phyloP scores from a whole-genome alignment of 1,140 invertebrate species.

The Euura lappo region DNA sequence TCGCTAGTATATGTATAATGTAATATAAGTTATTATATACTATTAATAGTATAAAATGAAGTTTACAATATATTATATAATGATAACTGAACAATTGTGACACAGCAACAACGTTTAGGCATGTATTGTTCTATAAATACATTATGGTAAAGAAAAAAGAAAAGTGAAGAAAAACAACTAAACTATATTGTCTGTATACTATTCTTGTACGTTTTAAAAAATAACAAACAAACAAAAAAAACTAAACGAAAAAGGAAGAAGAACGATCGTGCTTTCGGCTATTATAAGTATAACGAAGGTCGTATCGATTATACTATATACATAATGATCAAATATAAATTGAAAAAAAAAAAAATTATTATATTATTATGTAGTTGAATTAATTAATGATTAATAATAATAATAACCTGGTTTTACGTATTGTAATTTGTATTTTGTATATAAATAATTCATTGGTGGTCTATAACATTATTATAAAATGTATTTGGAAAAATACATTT shows the following conservation, averaged over 20 bases:
- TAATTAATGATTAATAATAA: neutral
- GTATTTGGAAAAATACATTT: neutral
- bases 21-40: no score
- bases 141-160: no score
- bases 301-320: no score
- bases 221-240: no score
- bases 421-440: neutral
- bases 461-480: neutral
- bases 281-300: neutral
- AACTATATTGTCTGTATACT: no score
- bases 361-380: neutral
- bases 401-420: neutral
- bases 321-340: neutral
- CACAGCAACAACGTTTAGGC: no score
- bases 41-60: no score
- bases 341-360: neutral
- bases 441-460: neutral
- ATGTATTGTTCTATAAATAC: no score
- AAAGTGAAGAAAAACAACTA: no score
- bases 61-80: slow-evolving; percentile 6
- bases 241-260: neutral
- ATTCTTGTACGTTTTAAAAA: no score
- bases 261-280: neutral
- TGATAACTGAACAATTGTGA: neutral
- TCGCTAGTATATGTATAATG: no score